Conservation (phyloP, 2,113 vertebrate species). For the Setophaga petechia region DNA sequence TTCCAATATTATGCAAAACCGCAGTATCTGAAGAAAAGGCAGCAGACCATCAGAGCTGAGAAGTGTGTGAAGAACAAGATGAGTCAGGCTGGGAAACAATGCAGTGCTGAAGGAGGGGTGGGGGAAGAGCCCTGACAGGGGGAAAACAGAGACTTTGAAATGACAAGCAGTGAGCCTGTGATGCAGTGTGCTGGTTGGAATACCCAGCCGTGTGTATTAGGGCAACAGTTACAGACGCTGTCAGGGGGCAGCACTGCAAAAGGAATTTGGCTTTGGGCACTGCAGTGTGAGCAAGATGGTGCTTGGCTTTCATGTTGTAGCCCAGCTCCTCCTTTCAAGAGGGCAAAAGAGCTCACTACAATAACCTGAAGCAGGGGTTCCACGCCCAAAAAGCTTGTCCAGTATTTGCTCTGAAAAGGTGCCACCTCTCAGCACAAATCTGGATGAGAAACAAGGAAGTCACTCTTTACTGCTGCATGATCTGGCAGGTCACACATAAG, state of each 20-base stretch:
- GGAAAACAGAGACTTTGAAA: neutral
- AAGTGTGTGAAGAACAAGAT: neutral
- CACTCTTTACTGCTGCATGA: neutral
- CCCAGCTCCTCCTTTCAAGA: neutral
- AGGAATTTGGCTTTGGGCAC: neutral
- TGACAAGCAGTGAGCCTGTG: neutral
- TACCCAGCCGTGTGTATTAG: accelerated
- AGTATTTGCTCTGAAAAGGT: neutral
- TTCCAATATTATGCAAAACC: neutral
- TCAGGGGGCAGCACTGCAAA: neutral
- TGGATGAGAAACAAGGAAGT: neutral
- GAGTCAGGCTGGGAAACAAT: neutral
- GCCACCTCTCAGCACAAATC: neutral
- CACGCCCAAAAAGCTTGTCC: accelerated
- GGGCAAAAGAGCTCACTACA: neutral
- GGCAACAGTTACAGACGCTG: neutral
- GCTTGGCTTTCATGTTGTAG: neutral
- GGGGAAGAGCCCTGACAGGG: neutral
- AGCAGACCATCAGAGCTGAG: neutral
- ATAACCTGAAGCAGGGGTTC: neutral
- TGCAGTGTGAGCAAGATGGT: accelerated
- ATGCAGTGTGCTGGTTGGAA: neutral
- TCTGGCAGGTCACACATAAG: neutral
- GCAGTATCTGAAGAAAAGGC: neutral
- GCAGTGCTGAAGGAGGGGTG: neutral